Evolutionary conservation across 2,797 vertebrate genomes (phyloP).

Genomic region (Xenops minutus): DNA sequence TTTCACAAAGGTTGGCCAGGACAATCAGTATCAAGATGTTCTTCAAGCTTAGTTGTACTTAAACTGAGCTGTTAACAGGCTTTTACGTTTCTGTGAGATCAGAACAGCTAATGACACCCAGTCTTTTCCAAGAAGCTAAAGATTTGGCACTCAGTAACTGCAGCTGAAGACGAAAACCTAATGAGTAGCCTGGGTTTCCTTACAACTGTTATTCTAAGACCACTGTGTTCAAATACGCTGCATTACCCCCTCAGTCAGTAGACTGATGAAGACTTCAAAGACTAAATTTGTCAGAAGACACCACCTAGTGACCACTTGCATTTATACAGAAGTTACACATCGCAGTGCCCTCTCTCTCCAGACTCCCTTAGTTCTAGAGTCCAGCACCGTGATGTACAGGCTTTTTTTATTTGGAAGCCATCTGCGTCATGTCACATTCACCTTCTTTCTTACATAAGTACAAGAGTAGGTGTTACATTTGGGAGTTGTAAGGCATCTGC

Average conservation of each 20-base stretch:
- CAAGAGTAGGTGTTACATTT: neutral
- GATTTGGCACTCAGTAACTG: neutral
- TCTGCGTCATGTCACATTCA: neutral
- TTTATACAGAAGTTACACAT: neutral
- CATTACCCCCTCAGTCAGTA: neutral
- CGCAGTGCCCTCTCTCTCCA: neutral
- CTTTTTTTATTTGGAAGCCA: neutral
- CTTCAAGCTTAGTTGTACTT: neutral
- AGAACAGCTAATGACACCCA: neutral
- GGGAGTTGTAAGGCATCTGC: neutral
- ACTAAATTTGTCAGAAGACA: slow-evolving; percentile 13
- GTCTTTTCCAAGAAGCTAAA: neutral
- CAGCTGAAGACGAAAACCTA: neutral
- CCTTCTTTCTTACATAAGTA: neutral
- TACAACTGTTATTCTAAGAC: neutral
- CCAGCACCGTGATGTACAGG: accelerated
- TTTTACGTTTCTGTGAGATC: neutral
- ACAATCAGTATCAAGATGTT: neutral
- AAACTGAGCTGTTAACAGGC: neutral
- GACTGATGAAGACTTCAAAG: neutral
- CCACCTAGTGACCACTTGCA: slow-evolving; percentile 45
- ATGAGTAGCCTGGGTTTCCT: neutral
- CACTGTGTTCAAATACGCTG: neutral
- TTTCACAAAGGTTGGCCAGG: neutral
- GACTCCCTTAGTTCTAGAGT: neutral